phyloP scores from a whole-genome alignment of 2,113 vertebrate genomes.

The Orthochromis indermauri region DNA sequence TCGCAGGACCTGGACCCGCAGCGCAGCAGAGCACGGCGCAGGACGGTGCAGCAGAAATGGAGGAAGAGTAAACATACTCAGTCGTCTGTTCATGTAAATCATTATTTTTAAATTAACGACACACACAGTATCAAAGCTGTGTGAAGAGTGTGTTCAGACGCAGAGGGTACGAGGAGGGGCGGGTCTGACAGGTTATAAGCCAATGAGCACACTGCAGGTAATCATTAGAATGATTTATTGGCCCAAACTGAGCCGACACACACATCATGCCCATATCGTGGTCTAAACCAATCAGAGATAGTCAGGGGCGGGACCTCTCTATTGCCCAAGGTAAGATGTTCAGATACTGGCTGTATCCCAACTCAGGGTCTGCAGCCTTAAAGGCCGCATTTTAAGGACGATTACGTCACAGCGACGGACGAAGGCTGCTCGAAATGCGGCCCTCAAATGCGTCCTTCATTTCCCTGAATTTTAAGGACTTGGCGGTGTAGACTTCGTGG shows the following conservation, averaged over 20 bases:
- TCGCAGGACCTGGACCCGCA: fast-evolving
- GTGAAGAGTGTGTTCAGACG: neutral
- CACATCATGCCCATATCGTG: neutral
- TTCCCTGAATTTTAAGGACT: no score
- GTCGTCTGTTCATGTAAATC: fast-evolving
- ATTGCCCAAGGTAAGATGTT: fast-evolving
- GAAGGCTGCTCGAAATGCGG: no score
- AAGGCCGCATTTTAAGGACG: no score
- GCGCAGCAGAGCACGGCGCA: neutral
- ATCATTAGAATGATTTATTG: neutral
- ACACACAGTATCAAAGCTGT: neutral
- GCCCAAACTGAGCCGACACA: neutral
- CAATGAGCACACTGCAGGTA: neutral
- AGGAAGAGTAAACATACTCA: neutral
- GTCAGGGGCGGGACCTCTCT: neutral
- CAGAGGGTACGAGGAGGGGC: neutral
- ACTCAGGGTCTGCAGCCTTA: no score
- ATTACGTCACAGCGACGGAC: no score
- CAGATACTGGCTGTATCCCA: neutral
- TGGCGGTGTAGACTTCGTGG: no score
- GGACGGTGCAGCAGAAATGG: neutral
- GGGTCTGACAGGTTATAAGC: neutral
- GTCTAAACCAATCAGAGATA: neutral
- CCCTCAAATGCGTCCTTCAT: no score
- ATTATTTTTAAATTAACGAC: neutral